These are phyloP conservation scores for Pelobates cultripes DNA, from an alignment of 2,797 vertebrate genomes.

Conservation along the genomic window DNA sequence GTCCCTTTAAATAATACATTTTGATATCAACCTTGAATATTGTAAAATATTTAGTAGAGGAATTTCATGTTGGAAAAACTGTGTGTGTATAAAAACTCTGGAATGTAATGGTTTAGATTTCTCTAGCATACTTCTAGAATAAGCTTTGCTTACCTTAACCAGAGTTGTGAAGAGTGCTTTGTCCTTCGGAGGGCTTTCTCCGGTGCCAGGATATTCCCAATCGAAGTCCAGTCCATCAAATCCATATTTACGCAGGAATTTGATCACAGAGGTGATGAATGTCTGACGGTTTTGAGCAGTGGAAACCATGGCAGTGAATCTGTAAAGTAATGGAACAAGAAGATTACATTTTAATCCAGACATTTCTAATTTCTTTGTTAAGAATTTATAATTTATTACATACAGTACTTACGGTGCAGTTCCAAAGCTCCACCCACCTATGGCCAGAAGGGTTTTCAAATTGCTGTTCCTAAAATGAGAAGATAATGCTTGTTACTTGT, in stretches of 20 bases:
- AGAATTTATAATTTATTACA: neutral
- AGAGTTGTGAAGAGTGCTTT: slow-evolving; percentile 75
- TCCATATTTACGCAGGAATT: slow-evolving; percentile 74
- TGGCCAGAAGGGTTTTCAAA: slow-evolving; percentile 71
- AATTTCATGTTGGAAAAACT: too few relatives aligned
- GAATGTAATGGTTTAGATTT: too few relatives aligned
- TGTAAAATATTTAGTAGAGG: too few relatives aligned
- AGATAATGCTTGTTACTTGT: neutral
- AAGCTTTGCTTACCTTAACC: slow-evolving; percentile 64
- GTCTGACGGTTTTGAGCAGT: slow-evolving; percentile 67
- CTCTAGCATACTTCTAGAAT: too few relatives aligned
- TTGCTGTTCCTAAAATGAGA: slow-evolving; percentile 69
- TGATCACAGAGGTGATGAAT: slow-evolving; percentile 77
- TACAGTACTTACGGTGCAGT: slow-evolving; percentile 67
- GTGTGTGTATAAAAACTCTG: too few relatives aligned
- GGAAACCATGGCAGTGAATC: slow-evolving; percentile 79
- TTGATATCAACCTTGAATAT: too few relatives aligned
- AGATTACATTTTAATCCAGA: neutral
- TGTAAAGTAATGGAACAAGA: slow-evolving; percentile 50
- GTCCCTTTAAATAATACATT: neutral
- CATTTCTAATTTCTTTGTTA: neutral
- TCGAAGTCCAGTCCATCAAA: slow-evolving; percentile 85
- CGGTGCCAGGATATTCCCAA: slow-evolving; percentile 79
- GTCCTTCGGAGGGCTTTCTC: slow-evolving; percentile 75
- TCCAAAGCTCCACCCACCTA: slow-evolving; percentile 82